Evolutionary conservation across 2,888 invertebrate species (phyloP).

Genomic region (Lasioglossum zephyrum): DNA sequence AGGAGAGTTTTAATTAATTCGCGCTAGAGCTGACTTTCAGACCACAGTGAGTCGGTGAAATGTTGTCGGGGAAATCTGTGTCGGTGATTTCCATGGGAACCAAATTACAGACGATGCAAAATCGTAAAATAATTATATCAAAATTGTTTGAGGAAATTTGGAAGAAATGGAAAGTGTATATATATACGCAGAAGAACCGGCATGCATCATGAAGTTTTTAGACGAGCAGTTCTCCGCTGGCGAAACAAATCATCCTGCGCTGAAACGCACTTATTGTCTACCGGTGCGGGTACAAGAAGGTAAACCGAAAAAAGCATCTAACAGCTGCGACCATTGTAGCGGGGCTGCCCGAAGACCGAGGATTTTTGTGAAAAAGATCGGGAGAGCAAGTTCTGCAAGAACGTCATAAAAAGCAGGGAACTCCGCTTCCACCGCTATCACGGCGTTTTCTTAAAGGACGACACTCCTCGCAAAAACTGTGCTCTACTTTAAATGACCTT

Average conservation of each 20-base stretch:
- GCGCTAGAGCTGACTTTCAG: no score
- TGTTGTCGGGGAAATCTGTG: no score
- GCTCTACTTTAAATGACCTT: conserved; percentile 75
- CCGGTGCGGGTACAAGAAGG: neutral
- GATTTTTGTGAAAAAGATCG: conserved; percentile 45
- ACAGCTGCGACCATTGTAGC: conserved; percentile 11
- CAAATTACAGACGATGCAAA: no score
- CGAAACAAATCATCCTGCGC: neutral
- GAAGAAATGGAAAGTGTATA: neutral
- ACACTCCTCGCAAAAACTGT: conserved; percentile 69
- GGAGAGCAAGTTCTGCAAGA: conserved; percentile 28
- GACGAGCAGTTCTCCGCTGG: neutral
- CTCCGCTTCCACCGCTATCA: conserved; percentile 35
- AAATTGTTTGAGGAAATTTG: no score
- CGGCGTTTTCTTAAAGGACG: conserved; percentile 39
- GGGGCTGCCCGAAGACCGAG: conserved; percentile 22
- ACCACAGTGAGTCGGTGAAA: no score
- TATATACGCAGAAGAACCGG: neutral
- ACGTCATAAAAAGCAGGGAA: conserved; percentile 60
- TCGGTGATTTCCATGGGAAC: no score
- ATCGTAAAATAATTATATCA: no score
- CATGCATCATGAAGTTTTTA: neutral
- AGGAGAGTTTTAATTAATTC: no score
- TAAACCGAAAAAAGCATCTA: conserved; percentile 8
- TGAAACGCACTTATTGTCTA: conserved; percentile 7